A percentile compares a stretch with the other conserved stretches of the same genome.
phyloP scores from a whole-genome alignment of 2,113 vertebrate genomes.

The Amphiprion percula region DNA sequence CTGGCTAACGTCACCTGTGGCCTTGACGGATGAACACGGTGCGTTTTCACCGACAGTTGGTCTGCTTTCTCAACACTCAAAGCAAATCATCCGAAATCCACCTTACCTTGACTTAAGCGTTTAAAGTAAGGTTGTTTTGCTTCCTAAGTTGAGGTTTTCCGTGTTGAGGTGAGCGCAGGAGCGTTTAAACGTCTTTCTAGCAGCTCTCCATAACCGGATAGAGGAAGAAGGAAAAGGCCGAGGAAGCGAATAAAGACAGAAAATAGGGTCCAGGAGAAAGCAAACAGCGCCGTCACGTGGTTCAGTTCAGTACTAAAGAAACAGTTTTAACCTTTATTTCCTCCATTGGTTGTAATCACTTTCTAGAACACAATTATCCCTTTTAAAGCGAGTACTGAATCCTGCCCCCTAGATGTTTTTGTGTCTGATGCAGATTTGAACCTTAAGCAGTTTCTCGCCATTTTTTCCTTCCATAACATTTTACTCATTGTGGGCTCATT shows the following conservation, averaged over 20 bases:
- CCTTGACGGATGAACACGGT: conserved; percentile 47
- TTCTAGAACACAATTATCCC: too few species aligned
- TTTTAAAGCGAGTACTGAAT: too few species aligned
- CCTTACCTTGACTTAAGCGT: conserved; percentile 63
- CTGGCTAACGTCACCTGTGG: conserved; percentile 48
- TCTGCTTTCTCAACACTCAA: accelerated
- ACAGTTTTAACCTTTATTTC: neutral
- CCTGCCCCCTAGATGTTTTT: too few species aligned
- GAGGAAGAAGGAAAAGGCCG: conserved; percentile 44
- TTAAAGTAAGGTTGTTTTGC: too few species aligned
- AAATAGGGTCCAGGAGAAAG: accelerated
- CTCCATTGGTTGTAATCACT: too few species aligned
- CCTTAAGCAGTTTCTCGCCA: too few species aligned
- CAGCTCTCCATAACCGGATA: conserved; percentile 73
- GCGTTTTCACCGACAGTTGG: neutral
- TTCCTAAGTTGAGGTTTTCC: neutral
- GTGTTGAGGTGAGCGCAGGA: neutral
- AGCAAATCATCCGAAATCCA: accelerated
- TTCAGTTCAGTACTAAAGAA: accelerated
- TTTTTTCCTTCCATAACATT: too few species aligned
- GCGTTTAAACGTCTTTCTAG: conserved; percentile 48
- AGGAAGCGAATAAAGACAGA: neutral
- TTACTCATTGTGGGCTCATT: too few species aligned
- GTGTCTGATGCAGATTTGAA: too few species aligned
- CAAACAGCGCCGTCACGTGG: conserved; percentile 48